Evolutionary conservation across 1,140 invertebrate species (phyloP).

Genomic region (Zophobas atratus): DNA sequence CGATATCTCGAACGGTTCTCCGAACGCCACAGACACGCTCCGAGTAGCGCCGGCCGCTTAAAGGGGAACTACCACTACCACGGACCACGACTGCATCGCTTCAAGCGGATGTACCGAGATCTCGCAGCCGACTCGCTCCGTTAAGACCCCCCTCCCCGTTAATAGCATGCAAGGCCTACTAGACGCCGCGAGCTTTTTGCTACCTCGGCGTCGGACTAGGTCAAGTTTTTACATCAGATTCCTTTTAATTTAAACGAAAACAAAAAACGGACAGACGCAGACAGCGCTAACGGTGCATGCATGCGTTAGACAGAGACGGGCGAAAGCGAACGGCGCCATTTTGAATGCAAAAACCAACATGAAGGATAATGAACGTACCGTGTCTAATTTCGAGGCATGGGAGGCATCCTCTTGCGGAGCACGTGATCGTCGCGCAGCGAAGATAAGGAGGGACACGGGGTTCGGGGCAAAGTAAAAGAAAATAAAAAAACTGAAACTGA

Average conservation of each 20-base stretch:
- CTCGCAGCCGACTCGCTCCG: constrained; percentile 2
- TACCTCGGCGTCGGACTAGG: constrained; percentile 26
- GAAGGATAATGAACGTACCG: constrained; percentile 53
- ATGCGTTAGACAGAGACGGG: constrained; percentile 28
- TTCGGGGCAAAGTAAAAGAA: constrained; percentile 48
- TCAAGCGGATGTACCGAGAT: constrained; percentile 32
- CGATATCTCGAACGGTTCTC: constrained; percentile 45
- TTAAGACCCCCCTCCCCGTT: constrained; percentile 2
- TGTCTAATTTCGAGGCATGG: constrained; percentile 8
- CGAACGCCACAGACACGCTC: constrained; percentile 39
- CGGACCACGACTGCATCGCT: constrained; percentile 12
- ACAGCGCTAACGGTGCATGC: constrained; percentile 23
- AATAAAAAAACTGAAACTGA: constrained; percentile 64
- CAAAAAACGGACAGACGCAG: constrained; percentile 28
- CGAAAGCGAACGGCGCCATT: constrained; percentile 51
- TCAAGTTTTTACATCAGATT: constrained; percentile 35
- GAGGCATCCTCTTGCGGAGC: constrained; percentile 19
- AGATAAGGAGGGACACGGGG: background rate
- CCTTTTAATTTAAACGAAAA: constrained; percentile 32
- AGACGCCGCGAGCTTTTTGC: constrained; percentile 27
- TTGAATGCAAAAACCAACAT: constrained; percentile 54
- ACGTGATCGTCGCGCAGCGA: background rate
- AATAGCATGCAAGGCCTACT: constrained; percentile 6
- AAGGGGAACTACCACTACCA: constrained; percentile 41
- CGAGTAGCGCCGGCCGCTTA: constrained; percentile 42